phyloP scores from a whole-genome alignment of 2,797 vertebrate genomes.

The Sebastes variabilis region DNA sequence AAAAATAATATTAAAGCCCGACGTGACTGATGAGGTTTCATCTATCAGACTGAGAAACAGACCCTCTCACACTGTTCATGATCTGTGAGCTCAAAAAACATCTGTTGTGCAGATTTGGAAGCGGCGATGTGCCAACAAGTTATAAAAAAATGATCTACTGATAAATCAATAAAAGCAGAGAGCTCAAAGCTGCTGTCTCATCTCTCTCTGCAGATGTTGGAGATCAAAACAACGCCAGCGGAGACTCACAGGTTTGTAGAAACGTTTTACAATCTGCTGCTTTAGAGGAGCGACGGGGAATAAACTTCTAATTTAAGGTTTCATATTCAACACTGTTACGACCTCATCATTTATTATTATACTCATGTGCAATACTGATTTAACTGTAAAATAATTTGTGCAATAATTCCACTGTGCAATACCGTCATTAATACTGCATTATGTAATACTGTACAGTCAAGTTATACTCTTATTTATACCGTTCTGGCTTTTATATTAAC shows the following conservation, averaged over 20 bases:
- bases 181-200: slow-evolving; percentile 6
- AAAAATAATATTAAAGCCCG: neutral
- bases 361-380: no score
- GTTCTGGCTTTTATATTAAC: no score
- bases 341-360: no score
- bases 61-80: neutral
- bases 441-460: no score
- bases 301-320: neutral
- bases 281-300: neutral
- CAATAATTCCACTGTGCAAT: no score
- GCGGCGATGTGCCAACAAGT: neutral
- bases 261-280: neutral
- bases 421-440: no score
- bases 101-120: neutral
- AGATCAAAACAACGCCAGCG: slow-evolving; percentile 51
- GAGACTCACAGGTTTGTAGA: slow-evolving; percentile 63
- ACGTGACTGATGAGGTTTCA: neutral
- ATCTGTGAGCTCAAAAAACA: neutral
- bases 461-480: no score
- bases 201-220: slow-evolving; percentile 62
- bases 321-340: no score
- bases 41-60: neutral
- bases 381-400: no score
- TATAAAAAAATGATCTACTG: neutral
- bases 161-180: neutral